These are phyloP conservation scores for Tangara arthus DNA, from an alignment of 2,797 vertebrate species.

Conservation along the genomic window DNA sequence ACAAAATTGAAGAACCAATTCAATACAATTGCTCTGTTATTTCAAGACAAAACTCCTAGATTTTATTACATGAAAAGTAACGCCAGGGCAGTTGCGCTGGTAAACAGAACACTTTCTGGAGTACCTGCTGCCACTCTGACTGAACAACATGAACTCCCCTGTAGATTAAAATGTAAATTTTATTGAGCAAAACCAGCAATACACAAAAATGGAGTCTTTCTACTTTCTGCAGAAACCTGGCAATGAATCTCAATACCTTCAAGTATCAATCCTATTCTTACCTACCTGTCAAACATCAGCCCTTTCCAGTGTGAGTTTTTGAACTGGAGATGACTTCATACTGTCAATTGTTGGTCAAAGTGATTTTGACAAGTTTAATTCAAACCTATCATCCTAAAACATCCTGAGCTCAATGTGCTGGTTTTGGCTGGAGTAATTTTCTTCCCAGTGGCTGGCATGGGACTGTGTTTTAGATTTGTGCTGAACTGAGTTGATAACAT, in stretches of 20 bases:
- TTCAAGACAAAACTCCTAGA: neutral
- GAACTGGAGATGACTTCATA: neutral
- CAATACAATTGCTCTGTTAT: neutral
- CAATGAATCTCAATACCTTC: neutral
- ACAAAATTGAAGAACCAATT: neutral
- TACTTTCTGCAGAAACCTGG: neutral
- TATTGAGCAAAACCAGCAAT: slow-evolving; percentile 20
- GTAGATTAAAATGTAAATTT: slow-evolving; percentile 56
- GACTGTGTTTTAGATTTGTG: neutral
- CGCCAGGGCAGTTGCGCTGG: neutral
- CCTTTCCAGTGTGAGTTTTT: neutral
- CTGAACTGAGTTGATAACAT: neutral
- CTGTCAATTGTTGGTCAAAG: neutral
- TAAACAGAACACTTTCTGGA: neutral
- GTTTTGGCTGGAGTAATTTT: fast-evolving
- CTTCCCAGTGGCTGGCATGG: fast-evolving
- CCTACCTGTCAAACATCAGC: neutral
- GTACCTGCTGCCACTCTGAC: neutral
- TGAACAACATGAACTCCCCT: neutral
- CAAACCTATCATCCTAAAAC: neutral
- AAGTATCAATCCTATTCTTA: neutral
- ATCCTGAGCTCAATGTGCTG: neutral
- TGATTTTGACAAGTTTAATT: neutral
- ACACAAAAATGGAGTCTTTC: neutral
- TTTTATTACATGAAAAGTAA: neutral